These are phyloP conservation scores for Phasia obesa DNA, from an alignment of 2,888 invertebrate genomes.

Conservation along the genomic window DNA sequence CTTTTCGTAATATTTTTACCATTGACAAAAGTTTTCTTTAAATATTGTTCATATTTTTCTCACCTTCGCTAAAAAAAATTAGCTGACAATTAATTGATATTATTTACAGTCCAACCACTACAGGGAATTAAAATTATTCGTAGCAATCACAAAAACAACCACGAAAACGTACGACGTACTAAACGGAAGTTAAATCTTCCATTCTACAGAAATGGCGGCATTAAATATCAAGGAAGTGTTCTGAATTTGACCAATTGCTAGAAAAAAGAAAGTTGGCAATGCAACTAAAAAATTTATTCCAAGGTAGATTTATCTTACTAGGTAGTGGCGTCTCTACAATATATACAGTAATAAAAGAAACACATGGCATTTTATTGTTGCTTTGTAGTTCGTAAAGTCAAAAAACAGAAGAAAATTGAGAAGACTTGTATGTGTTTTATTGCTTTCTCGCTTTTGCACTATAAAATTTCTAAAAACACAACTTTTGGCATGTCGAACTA, in stretches of 20 bases:
- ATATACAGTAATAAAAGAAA: not conserved
- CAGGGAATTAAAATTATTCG: constrained; percentile 8
- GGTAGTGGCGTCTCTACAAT: too few relatives aligned
- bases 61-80: constrained; percentile 61
- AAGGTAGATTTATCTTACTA: too few relatives aligned
- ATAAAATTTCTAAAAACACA: too few relatives aligned
- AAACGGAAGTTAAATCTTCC: constrained; percentile 64
- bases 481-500: too few relatives aligned
- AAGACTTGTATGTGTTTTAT: too few relatives aligned
- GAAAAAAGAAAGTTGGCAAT: constrained; percentile 5
- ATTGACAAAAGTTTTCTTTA: not conserved
- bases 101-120: not conserved
- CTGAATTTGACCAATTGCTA: not conserved
- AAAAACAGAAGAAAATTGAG: too few relatives aligned
- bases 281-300: too few relatives aligned
- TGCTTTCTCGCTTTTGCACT: too few relatives aligned
- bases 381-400: too few relatives aligned
- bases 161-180: constrained; percentile 40
- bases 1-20: constrained; percentile 10
- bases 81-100: constrained; percentile 35
- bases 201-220: constrained; percentile 59
- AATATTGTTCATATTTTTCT: not conserved
- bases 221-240: constrained; percentile 50
- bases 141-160: constrained; percentile 47
- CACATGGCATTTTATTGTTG: not conserved